Evolutionary conservation across 2,113 vertebrate genomes (phyloP).

Genomic region (Probosciger aterrimus): DNA sequence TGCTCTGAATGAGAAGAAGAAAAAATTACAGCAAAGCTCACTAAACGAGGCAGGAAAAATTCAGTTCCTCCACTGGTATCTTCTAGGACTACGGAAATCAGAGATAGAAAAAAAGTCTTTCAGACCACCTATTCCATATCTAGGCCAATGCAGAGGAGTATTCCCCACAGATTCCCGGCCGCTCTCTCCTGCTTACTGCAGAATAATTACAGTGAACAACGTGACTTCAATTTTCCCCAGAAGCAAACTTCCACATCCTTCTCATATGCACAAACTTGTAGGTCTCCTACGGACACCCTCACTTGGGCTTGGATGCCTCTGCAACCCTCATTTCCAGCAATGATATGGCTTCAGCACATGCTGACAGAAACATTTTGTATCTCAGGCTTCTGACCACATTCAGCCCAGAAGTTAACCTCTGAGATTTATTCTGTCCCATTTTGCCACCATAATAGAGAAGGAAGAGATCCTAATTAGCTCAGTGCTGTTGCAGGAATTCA

Average conservation of each 20-base stretch:
- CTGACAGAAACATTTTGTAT: rapidly evolving
- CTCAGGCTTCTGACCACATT: neutral
- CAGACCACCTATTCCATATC: neutral
- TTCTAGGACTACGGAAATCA: neutral
- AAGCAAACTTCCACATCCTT: neutral
- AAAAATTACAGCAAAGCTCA: neutral
- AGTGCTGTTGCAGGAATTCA: conserved; percentile 28
- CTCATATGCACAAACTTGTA: rapidly evolving
- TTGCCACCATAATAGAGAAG: neutral
- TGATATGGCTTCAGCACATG: rapidly evolving
- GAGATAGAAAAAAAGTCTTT: neutral
- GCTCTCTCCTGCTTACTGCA: neutral
- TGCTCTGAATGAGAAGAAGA: neutral
- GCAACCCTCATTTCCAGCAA: neutral
- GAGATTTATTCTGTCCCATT: neutral
- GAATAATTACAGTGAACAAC: neutral
- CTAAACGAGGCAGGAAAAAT: neutral
- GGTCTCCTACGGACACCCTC: neutral
- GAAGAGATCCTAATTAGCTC: conserved; percentile 30
- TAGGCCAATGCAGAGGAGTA: neutral
- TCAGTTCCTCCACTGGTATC: neutral
- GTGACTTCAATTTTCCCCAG: neutral
- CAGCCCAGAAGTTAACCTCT: neutral
- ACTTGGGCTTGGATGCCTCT: rapidly evolving
- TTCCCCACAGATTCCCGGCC: neutral